Evolutionary conservation across 2,113 vertebrate species (phyloP), one percentile per base, ranked within the genome.

Genomic region (Redunca redunca): DNA sequence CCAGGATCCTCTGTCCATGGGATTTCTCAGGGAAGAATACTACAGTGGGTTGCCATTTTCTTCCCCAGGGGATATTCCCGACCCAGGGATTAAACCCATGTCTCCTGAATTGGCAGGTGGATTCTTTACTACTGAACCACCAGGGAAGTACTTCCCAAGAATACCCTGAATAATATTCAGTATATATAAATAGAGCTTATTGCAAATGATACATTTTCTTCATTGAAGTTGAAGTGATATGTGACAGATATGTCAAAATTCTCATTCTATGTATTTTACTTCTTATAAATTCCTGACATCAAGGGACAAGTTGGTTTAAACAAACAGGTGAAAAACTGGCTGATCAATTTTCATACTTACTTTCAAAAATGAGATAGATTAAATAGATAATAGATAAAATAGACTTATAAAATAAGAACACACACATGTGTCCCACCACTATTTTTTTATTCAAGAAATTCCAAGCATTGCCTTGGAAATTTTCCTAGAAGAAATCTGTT

Each of bases 401-500:
- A 30, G 19, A 26, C 33, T 87, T 25, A 28, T 28, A 43, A 26
- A 80, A 84, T 28, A 19, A 87, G 21, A 26, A 43, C 26, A 82
- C 28, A 36, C 9, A 78, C 60, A 81, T 33, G 50, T 53, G 30
- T 53, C 30, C 53, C 28, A 58, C 36, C 53, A 50, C 25, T 58
- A 40, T 55, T 62, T 77, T 8, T 78, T 74, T 88, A 71, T 95
- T 90, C 28, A 77, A 77, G 86, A 25, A 92, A 93, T 85, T 86
- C 43, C 91, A 53, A 95, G 77, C 7, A n/a, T 77, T 93, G 40
- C 8, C 7, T 17, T 92, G 62, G n/a, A 90, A 57, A 92, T 89
- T 93, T 97, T 94, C 64, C 80, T 88, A 23, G 84, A 94, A 89
- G 52, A 91, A 95, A 93, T 77, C 46, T 90, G 33, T 93, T 96